Conservation (phyloP, 2,797 vertebrate genomes). For the Pristis pectinata region DNA sequence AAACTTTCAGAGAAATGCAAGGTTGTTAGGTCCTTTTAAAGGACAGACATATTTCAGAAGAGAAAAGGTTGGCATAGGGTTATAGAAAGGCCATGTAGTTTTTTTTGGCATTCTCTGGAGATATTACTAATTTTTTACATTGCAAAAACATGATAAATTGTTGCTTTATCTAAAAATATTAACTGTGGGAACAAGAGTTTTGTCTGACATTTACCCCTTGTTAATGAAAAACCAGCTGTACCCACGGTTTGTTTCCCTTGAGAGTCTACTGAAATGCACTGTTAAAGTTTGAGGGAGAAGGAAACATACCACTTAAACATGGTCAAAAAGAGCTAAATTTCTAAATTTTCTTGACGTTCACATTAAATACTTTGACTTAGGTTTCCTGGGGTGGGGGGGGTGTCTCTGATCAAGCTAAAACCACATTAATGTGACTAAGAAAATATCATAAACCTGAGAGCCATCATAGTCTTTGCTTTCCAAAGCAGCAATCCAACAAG, state of each 20-base stretch:
- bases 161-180: constrained; percentile 18
- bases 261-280: background rate
- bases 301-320: background rate
- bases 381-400: background rate
- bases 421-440: background rate
- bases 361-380: background rate
- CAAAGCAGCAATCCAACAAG: background rate
- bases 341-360: background rate
- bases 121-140: background rate
- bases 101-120: background rate
- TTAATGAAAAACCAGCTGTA: background rate
- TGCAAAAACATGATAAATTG: background rate
- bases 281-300: background rate
- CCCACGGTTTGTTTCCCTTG: background rate
- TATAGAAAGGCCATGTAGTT: background rate
- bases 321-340: background rate
- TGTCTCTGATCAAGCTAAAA: background rate
- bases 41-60: background rate
- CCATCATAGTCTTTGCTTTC: background rate
- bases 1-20: background rate
- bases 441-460: background rate
- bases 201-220: background rate
- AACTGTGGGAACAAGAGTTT: constrained; percentile 23
- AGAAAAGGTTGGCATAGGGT: background rate
- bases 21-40: background rate